Evolutionary conservation across 2,113 vertebrate genomes (phyloP), one percentile per base, ranked within the genome.

Genomic region (Neotoma lepida): DNA sequence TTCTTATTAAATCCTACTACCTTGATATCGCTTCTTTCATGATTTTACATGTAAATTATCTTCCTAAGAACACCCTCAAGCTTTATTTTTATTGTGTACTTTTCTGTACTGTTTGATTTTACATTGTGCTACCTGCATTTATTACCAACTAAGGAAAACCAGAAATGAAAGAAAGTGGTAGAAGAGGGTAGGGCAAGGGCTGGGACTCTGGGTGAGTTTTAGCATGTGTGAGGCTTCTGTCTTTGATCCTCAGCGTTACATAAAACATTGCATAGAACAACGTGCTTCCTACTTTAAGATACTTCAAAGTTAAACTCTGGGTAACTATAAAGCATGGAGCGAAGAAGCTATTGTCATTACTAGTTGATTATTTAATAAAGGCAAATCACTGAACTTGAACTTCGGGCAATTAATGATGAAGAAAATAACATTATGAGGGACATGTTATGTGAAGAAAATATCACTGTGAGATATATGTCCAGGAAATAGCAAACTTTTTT

Each of bases 291-390:
- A 51, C 9, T 87, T 92, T 49, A 86, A 93, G 46, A 56, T 0
- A 9, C 44, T 49, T 1, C 70, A 88, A 84, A 82, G 33, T 44
- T 87, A 74, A 86, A 96, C 49, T 86, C 13, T 35, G 70, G 41
- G 39, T 10, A 93, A 61, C 4, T 71, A 20, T 18, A 94, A 91
- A 80, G 56, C 70, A 35, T 17, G 33, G 74, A 76, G 35, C 18
- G 24, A 93, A 80, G 24, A 87, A 76, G 35, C 44, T 88, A 71
- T 92, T 74, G 86, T 41, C 78, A 88, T 61, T 86, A 91, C 35
- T 94, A 86, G 20, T 0, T 84, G 77, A 77, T 88, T 46, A 90
- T 63, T 92, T 77, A 66, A 93, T 76, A 26, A 58, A 94, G 95
- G 74, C 17, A 71, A 92, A 88, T 26, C 56, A 24, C 22, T 89